A percentile compares a stretch with the other conserved stretches of the same genome.
phyloP scores from a whole-genome alignment of 2,797 vertebrate genomes.

The Peromyscus nudipes region DNA sequence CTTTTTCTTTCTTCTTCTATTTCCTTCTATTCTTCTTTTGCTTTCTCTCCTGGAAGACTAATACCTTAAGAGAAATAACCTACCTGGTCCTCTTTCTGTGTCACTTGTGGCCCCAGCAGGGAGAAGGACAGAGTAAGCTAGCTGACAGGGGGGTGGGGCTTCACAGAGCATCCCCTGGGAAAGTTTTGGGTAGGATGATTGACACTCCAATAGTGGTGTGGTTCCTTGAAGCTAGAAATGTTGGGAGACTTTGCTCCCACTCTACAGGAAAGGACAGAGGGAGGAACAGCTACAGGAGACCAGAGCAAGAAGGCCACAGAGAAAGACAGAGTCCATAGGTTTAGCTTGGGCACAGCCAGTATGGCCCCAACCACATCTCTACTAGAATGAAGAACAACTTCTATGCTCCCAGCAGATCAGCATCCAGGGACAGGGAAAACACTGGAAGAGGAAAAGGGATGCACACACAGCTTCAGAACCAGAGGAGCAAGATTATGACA shows the following conservation, averaged over 20 bases:
- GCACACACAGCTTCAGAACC: not conserved
- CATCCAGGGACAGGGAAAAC: rapidly evolving
- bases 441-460: not conserved
- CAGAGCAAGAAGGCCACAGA: not conserved
- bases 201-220: not conserved
- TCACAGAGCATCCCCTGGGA: conserved; percentile 20
- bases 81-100: not conserved
- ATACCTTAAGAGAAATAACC: not conserved
- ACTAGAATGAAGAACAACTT: not conserved
- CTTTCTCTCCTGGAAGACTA: not conserved
- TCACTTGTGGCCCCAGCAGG: not conserved
- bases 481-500: not conserved
- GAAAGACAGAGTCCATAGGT: not conserved
- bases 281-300: not conserved
- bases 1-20: not conserved
- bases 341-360: not conserved
- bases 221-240: not conserved
- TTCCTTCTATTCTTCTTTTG: not conserved
- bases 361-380: not conserved
- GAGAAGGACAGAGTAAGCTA: not conserved
- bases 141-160: not conserved
- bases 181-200: not conserved
- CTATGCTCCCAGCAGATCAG: not conserved
- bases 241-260: not conserved
- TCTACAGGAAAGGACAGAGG: not conserved